Evolutionary conservation across 2,113 vertebrate species (phyloP), one percentile per base, ranked within the genome.

Genomic region (Atractosteus spatula): DNA sequence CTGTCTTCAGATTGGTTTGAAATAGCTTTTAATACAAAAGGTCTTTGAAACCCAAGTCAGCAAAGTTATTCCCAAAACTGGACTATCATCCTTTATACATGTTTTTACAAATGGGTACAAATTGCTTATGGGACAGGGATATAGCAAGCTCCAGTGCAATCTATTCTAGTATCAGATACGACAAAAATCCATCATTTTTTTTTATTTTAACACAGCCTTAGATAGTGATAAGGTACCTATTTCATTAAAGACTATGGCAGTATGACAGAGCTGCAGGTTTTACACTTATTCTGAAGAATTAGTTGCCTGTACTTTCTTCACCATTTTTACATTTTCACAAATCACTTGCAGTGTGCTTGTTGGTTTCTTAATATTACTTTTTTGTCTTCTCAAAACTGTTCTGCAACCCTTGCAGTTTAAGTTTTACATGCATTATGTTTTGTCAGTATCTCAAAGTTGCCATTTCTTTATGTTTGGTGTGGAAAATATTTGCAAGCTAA

Each of bases 81-180:
- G 75, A 76, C 74, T 81, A 83, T 89, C 82, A 85, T 87, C 80
- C 62, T 77, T 85, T 87, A 83, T 76, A 80, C 76, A 83, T 77
- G 79, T 84, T 86, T 81, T 14, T 80, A 84, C 79, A 79, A 82
- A 70, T 75, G 71, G 81, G 77, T 79, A 71, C 55, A 84, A 84
- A 86, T 87, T 89, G 79, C 84, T 86, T 89, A 80, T 84, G 83
- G 86, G 85, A 86, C 85, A 83, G 85, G 82, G 85, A 86, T 85
- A 79, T 82, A 84, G 82, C 82, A 80, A 71, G 85, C 83, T 87
- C 83, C 86, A 85, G 72, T 80, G 83, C 87, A 86, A 88, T 86
- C 78, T 87, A 77, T 88, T 79, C 74, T 80, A 17, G 70, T 82
- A 84, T 86, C 83, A 87, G 17, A 81, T 83, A 80, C 84, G 83